Percentiles rank a stretch among this genome's conserved stretches.
These are phyloP conservation scores for Cynoglossus semilaevis DNA, from an alignment of 2,113 vertebrate species.

Conservation along the genomic window DNA sequence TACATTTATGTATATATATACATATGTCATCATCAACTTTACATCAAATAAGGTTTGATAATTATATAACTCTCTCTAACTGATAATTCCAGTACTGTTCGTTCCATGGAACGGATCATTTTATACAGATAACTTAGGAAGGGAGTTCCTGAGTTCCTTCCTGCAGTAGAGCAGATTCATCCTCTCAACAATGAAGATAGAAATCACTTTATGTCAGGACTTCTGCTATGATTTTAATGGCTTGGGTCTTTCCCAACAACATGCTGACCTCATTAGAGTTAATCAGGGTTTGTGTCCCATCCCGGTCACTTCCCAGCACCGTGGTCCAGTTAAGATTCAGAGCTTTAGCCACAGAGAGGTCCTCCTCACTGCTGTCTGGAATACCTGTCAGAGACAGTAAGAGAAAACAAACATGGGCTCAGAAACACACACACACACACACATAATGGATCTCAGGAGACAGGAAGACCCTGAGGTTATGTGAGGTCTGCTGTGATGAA, in stretches of 20 bases:
- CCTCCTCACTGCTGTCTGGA: conserved; percentile 82
- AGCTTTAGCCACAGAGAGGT: conserved; percentile 75
- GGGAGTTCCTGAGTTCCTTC: too few species aligned
- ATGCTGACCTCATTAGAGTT: conserved; percentile 84
- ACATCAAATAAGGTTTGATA: too few species aligned
- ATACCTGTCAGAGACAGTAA: conserved; percentile 73
- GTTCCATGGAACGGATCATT: too few species aligned
- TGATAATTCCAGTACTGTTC: too few species aligned
- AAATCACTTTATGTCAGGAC: too few species aligned
- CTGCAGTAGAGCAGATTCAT: too few species aligned
- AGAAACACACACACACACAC: conserved; percentile 1
- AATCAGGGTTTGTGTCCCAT: conserved; percentile 81
- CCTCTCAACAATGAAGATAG: too few species aligned
- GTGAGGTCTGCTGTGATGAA: conserved; percentile 30
- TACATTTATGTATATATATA: too few species aligned
- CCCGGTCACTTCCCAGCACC: conserved; percentile 76
- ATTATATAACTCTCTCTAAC: background rate
- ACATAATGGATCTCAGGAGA: conserved; percentile 18
- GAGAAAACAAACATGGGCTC: conserved; percentile 2
- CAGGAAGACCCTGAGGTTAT: conserved; percentile 13
- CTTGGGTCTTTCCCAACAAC: background rate
- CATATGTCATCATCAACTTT: too few species aligned
- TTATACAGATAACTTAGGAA: too few species aligned
- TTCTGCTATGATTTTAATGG: too few species aligned
- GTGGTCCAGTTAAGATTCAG: conserved; percentile 79